Evolutionary conservation across 2,797 vertebrate genomes (phyloP).

Genomic region (Mus spretus): DNA sequence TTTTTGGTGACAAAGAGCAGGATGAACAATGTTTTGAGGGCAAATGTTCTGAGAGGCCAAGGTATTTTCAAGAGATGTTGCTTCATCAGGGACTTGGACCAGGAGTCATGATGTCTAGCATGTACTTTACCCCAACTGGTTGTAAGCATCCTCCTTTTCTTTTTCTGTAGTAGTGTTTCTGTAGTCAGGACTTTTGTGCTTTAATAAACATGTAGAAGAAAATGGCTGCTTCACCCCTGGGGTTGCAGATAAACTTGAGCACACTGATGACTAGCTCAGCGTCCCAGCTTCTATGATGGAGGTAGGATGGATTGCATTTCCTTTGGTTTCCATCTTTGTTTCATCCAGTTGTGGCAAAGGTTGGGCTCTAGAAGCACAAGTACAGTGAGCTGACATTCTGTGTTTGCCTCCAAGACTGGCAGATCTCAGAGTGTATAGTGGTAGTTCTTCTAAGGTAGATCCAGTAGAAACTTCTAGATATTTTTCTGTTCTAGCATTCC

Average conservation of each 20-base stretch:
- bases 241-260: not conserved
- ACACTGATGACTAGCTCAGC: not conserved
- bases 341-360: not conserved
- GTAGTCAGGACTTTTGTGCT: not conserved
- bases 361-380: conserved; percentile 32
- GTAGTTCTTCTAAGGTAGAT: conserved; percentile 3
- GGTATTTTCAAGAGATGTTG: conserved; percentile 4
- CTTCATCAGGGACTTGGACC: not conserved
- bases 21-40: conserved; percentile 33
- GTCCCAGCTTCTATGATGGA: conserved; percentile 11
- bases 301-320: conserved; percentile 16
- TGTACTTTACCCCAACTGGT: conserved; percentile 15
- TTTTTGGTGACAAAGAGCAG: conserved; percentile 42
- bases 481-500: conserved; percentile 43
- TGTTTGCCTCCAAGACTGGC: not conserved
- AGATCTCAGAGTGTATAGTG: not conserved
- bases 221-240: conserved; percentile 42
- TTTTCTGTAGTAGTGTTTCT: conserved; percentile 38
- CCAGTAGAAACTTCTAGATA: conserved; percentile 14
- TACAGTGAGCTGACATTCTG: not conserved
- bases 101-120: not conserved
- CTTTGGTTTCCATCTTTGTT: conserved; percentile 6
- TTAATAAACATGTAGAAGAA: conserved; percentile 39
- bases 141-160: not conserved
- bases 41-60: not conserved